Conservation (phyloP, 2,797 vertebrate genomes). For the Lutra lutra region DNA sequence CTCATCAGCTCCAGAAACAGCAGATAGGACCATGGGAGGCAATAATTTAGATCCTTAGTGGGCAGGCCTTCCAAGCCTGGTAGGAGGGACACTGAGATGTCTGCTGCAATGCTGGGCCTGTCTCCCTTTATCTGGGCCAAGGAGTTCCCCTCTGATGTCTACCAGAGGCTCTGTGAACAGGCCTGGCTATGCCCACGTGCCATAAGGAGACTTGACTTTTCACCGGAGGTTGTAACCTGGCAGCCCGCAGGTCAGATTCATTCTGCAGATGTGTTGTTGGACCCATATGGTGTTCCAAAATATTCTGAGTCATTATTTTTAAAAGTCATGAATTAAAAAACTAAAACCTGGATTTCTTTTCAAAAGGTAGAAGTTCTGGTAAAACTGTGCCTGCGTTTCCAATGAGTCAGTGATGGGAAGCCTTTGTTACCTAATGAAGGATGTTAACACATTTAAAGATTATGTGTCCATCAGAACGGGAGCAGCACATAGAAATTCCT, state of each 20-base stretch:
- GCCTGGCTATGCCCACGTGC: not conserved
- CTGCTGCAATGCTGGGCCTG: not conserved
- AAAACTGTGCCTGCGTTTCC: not conserved
- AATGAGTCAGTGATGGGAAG: not conserved
- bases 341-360: not conserved
- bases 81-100: not conserved
- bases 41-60: not conserved
- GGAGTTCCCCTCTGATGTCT: not conserved
- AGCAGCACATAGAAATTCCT: too few relatives aligned
- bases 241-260: not conserved
- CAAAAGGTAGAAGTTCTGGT: not conserved
- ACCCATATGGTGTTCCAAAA: not conserved
- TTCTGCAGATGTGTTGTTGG: not conserved
- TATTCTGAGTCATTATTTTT: not conserved
- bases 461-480: too few relatives aligned
- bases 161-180: not conserved
- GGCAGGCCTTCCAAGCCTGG: not conserved
- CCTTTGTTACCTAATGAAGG: too few relatives aligned
- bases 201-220: not conserved
- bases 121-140: not conserved
- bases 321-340: not conserved
- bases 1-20: not conserved
- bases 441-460: not conserved
- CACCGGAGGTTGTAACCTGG: not conserved
- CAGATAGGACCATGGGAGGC: not conserved